A percentile compares a stretch with the other conserved stretches of the same genome.
These are phyloP conservation scores for Galagoides demidoff DNA, from an alignment of 2,797 vertebrate species.

Conservation along the genomic window DNA sequence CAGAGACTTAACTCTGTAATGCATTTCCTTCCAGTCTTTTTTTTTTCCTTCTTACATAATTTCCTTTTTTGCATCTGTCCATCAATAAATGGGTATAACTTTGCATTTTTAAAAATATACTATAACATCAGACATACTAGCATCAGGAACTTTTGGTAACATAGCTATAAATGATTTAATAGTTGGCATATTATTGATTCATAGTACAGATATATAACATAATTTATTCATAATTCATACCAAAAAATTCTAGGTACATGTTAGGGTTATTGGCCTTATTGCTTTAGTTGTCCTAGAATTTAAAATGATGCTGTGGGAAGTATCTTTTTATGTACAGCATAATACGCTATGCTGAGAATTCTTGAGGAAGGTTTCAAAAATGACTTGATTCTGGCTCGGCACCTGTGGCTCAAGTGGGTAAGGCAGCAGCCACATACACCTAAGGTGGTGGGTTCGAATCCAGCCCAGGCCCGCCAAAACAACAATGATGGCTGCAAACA, in stretches of 20 bases:
- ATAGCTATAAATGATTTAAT: neutral
- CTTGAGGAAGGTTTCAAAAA: neutral
- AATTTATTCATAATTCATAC: neutral
- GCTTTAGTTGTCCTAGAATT: neutral
- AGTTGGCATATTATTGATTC: neutral
- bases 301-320: neutral
- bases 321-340: neutral
- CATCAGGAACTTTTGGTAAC: slow-evolving; percentile 32
- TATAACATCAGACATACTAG: neutral
- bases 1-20: neutral
- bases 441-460: too few relatives aligned
- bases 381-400: neutral
- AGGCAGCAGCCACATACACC: too few relatives aligned
- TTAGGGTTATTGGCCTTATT: neutral
- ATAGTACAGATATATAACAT: neutral
- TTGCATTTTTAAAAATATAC: neutral
- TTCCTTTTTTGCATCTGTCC: neutral
- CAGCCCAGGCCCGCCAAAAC: too few relatives aligned
- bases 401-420: too few relatives aligned
- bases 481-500: too few relatives aligned
- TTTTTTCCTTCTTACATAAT: neutral
- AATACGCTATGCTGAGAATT: neutral
- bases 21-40: neutral
- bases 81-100: neutral
- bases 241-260: neutral